These are phyloP conservation scores for Criorhina ranunculi DNA, from an alignment of 2,888 invertebrate species.

Conservation along the genomic window DNA sequence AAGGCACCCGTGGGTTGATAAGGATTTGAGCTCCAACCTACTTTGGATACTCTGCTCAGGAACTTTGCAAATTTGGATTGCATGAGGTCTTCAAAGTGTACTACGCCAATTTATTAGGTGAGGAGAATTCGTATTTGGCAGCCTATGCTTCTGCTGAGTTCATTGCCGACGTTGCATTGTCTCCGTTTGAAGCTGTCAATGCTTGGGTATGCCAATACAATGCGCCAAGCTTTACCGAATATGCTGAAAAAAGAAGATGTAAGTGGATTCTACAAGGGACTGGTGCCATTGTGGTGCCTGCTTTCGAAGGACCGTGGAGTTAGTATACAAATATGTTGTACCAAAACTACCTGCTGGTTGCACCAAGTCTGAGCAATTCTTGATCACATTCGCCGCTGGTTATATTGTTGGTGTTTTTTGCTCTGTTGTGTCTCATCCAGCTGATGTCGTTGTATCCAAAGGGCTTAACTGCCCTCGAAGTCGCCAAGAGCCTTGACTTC, in stretches of 20 bases:
- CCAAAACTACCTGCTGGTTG: slow-evolving; percentile 93
- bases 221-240: slow-evolving; percentile 90
- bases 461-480: slow-evolving; percentile 84
- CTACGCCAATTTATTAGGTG: slow-evolving; percentile 89
- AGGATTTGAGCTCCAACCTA: slow-evolving; percentile 96
- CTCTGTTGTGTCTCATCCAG: slow-evolving; percentile 95
- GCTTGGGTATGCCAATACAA: slow-evolving; percentile 89
- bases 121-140: slow-evolving; percentile 92
- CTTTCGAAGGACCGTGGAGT: slow-evolving; percentile 94
- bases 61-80: slow-evolving; percentile 92
- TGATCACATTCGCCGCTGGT: slow-evolving; percentile 94
- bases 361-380: slow-evolving; percentile 91
- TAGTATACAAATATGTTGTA: slow-evolving; percentile 90
- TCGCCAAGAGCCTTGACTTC: slow-evolving; percentile 84
- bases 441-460: slow-evolving; percentile 96
- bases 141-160: slow-evolving; percentile 95
- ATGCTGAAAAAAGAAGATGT: slow-evolving; percentile 91
- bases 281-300: slow-evolving; percentile 94
- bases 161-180: slow-evolving; percentile 94
- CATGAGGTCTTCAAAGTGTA: slow-evolving; percentile 95
- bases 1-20: slow-evolving; percentile 89
- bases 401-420: slow-evolving; percentile 97
- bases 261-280: slow-evolving; percentile 92
- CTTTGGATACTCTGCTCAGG: slow-evolving; percentile 91
- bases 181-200: slow-evolving; percentile 97